Conservation (phyloP, 2,888 invertebrate genomes). For the Iphiclides podalirius region DNA sequence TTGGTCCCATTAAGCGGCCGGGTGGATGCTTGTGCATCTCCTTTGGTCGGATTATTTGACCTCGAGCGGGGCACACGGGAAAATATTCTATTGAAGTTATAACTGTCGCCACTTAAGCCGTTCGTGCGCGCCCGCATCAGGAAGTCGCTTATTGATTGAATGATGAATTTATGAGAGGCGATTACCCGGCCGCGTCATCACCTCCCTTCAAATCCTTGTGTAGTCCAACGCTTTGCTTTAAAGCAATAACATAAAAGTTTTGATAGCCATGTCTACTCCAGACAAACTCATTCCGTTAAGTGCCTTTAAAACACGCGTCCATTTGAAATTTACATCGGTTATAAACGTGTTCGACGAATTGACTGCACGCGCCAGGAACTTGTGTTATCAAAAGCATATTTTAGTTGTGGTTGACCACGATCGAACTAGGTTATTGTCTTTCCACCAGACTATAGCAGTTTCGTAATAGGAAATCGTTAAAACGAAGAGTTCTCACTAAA, state of each 20-base stretch:
- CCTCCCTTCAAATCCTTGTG: conserved; percentile 26
- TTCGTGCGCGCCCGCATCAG: conserved; percentile 69
- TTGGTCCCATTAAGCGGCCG: conserved; percentile 60
- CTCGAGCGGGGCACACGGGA: conserved; percentile 69
- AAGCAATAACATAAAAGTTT: conserved; percentile 12
- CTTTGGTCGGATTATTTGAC: conserved; percentile 71
- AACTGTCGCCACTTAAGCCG: conserved; percentile 70
- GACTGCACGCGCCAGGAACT: conserved; percentile 47
- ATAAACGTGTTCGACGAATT: conserved; percentile 46
- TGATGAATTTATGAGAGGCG: conserved; percentile 49
- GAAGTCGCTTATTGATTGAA: conserved; percentile 71
- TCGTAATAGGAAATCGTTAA: conserved; percentile 54
- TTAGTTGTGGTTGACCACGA: conserved; percentile 38
- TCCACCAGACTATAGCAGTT: conserved; percentile 57
- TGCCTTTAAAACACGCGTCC: conserved; percentile 42
- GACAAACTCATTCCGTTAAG: conserved; percentile 29
- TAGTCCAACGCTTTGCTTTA: conserved; percentile 15
- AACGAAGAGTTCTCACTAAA: conserved; percentile 53
- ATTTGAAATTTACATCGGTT: conserved; percentile 57
- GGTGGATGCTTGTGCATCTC: conserved; percentile 45
- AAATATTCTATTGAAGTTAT: conserved; percentile 58
- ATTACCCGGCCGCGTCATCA: conserved; percentile 46
- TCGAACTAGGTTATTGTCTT: too few species aligned
- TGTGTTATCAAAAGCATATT: conserved; percentile 50
- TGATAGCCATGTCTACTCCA: conserved; percentile 10